Evolutionary conservation across 2,113 vertebrate genomes (phyloP).

Genomic region (Sinocyclocheilus maitianheensis): DNA sequence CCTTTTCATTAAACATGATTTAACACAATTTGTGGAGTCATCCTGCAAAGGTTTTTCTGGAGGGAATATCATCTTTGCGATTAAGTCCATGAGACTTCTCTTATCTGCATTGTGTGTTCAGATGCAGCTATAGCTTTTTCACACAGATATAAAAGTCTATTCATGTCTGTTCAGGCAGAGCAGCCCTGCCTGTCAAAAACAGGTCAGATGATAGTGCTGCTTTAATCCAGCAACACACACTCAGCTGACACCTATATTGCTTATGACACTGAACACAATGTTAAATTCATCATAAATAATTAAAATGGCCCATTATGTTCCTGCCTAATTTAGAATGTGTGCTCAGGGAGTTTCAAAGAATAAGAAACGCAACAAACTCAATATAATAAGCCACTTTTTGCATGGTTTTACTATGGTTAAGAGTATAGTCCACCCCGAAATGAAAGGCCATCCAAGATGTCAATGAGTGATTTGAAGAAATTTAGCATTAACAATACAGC

Average conservation of each 20-base stretch:
- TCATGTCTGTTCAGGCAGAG: too few relatives aligned
- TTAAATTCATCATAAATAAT: slow-evolving; percentile 7
- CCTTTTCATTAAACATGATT: slow-evolving; percentile 58
- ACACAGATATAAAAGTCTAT: too few relatives aligned
- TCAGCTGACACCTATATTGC: background rate
- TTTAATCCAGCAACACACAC: slow-evolving; percentile 5
- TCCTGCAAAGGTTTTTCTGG: slow-evolving; percentile 17
- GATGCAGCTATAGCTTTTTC: slow-evolving; percentile 9
- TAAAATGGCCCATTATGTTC: background rate
- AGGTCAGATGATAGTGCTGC: slow-evolving; percentile 9
- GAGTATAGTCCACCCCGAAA: background rate
- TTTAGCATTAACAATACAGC: too few relatives aligned
- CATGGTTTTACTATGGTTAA: background rate
- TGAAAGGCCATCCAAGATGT: too few relatives aligned
- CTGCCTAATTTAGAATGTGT: slow-evolving; percentile 3
- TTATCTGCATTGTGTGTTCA: slow-evolving; percentile 28
- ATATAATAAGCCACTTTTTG: background rate
- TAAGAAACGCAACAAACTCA: background rate
- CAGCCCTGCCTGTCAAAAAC: slow-evolving; percentile 4
- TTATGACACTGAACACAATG: background rate
- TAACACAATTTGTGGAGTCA: slow-evolving; percentile 46
- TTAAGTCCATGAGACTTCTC: slow-evolving; percentile 28
- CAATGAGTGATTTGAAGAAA: too few relatives aligned
- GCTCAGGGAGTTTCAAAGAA: background rate
- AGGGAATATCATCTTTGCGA: slow-evolving; percentile 32